Percentiles rank a stretch among this genome's conserved stretches.
Conservation (phyloP, 2,113 vertebrate genomes). For the Pomatostomus ruficeps region DNA sequence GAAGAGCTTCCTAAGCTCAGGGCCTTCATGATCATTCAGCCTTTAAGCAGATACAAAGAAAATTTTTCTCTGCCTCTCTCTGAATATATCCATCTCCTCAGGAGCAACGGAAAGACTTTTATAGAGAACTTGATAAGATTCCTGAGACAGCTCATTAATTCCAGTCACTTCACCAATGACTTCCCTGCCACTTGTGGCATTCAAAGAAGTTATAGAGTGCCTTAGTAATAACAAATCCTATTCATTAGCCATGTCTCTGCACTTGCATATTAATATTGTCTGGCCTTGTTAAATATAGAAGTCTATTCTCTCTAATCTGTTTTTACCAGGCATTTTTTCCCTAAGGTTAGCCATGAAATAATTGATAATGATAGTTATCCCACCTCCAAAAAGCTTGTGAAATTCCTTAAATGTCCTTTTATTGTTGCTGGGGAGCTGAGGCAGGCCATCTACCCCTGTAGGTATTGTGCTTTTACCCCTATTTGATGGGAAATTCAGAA, state of each 20-base stretch:
- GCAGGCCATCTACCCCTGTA: not conserved
- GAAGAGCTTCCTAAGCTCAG: not conserved
- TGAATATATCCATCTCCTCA: conserved; percentile 1
- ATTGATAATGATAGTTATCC: not conserved
- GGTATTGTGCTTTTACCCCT: no score
- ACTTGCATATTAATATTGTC: not conserved
- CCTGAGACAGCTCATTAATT: conserved; percentile 16
- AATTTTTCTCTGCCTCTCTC: not conserved
- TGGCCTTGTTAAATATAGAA: conserved; percentile 28
- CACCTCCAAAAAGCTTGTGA: not conserved
- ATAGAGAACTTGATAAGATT: not conserved
- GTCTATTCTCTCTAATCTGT: not conserved
- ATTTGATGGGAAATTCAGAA: not conserved
- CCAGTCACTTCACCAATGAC: not conserved
- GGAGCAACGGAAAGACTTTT: not conserved
- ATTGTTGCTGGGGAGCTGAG: not conserved
- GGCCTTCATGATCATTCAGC: not conserved
- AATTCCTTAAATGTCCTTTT: not conserved
- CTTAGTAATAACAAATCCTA: not conserved
- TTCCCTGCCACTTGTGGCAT: not conserved
- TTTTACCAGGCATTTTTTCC: not conserved
- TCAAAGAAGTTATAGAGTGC: not conserved
- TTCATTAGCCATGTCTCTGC: not conserved
- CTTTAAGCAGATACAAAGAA: conserved; percentile 16
- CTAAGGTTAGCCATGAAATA: not conserved